These are phyloP conservation scores for Vultur gryphus DNA, from an alignment of 2,797 vertebrate species.

Conservation along the genomic window DNA sequence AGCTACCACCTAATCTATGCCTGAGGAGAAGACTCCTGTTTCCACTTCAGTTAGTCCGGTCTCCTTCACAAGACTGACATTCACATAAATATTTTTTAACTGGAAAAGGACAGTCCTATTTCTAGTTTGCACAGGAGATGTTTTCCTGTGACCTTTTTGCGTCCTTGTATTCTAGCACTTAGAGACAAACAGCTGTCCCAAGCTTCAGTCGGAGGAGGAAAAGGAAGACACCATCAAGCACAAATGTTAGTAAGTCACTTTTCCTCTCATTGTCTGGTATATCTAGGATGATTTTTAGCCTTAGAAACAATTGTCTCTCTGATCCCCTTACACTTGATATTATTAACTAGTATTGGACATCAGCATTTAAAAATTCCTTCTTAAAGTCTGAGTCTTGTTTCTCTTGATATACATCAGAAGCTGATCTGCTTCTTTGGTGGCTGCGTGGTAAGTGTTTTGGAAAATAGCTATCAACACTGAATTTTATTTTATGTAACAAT, in stretches of 20 bases:
- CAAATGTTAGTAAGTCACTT: constrained; percentile 11
- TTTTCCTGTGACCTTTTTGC: constrained; percentile 37
- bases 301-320: background rate
- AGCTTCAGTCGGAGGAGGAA: constrained; percentile 34
- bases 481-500: background rate
- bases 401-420: background rate
- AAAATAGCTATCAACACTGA: background rate
- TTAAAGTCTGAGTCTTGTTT: background rate
- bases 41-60: constrained; percentile 35
- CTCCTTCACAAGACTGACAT: constrained; percentile 26
- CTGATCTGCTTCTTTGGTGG: background rate
- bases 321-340: background rate
- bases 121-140: constrained; percentile 8
- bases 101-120: constrained; percentile 37
- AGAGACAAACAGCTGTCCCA: constrained; percentile 47
- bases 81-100: constrained; percentile 31
- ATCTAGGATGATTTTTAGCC: background rate
- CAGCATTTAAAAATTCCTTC: background rate
- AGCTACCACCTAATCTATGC: constrained; percentile 13
- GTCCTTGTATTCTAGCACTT: constrained; percentile 31
- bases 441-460: background rate
- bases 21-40: constrained; percentile 37
- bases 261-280: constrained; percentile 48
- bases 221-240: constrained; percentile 40
- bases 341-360: background rate